These are phyloP conservation scores for Drosophila miranda DNA, from an alignment of 1,140 invertebrate genomes.

Conservation along the genomic window DNA sequence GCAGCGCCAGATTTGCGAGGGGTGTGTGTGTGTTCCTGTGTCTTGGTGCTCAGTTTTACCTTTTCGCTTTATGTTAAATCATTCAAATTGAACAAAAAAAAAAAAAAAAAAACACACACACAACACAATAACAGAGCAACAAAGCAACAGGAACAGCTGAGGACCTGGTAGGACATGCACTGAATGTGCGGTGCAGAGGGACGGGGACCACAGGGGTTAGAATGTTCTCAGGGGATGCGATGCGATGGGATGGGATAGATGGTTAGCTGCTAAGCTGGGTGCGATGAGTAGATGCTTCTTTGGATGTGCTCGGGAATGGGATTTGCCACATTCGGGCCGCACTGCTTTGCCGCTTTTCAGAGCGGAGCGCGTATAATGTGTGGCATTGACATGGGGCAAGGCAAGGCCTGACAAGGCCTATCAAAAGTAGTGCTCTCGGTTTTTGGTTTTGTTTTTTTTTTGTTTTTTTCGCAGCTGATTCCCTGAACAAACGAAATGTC, in stretches of 20 bases:
- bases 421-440: constrained; percentile 15
- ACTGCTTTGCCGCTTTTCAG: constrained; percentile 11
- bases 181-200: not conserved
- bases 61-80: constrained; percentile 78
- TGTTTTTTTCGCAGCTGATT: constrained; percentile 17
- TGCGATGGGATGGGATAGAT: constrained; percentile 1
- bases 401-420: constrained; percentile 37
- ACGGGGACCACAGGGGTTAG: constrained; percentile 9
- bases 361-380: constrained; percentile 33
- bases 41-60: constrained; percentile 46
- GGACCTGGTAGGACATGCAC: constrained; percentile 26
- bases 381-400: constrained; percentile 37
- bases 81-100: constrained; percentile 75
- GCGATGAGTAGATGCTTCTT: constrained; percentile 32
- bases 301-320: constrained; percentile 36
- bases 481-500: constrained; percentile 44
- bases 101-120: constrained; percentile 7
- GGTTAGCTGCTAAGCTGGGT: constrained; percentile 29
- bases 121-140: constrained; percentile 41
- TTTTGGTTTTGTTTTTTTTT: constrained; percentile 8
- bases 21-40: constrained; percentile 23
- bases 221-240: constrained; percentile 52
- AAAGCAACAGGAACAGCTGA: constrained; percentile 66
- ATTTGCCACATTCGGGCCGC: constrained; percentile 34
- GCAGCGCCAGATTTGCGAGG: constrained; percentile 54